Evolutionary conservation across 1,140 invertebrate genomes (phyloP), one percentile per base, ranked within the genome.

Genomic region (Vanessa tameamea): DNA sequence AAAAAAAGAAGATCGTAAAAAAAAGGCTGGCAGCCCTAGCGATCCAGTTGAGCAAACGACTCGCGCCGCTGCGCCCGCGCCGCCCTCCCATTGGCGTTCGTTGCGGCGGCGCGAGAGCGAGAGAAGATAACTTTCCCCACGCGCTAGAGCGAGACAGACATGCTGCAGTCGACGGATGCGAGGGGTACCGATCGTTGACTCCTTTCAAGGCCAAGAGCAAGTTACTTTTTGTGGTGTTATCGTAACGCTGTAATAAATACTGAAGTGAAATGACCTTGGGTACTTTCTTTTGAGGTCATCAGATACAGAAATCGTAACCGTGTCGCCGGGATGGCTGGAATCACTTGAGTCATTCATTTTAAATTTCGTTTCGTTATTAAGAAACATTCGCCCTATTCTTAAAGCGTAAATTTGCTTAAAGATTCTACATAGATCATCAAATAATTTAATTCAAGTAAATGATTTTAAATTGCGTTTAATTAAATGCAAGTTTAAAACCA

Each of bases 131-230:
- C 75, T 63, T 66, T 72, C 69, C 65, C 66, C 53, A 64, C 11
- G 81, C 26, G 84, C 64, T 53, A 37, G 87, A 88, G 75, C 50
- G 85, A 77, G 87, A 87, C 50, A 66, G 79, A 15, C 4, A 72
- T 75, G 79, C 79, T 88, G 85, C 89, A 87, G 80, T 65, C 84
- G 85, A 75, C 87, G 88, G 87, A 91, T 89, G 87, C 85, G 81
- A 89, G 86, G 85, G 88, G 84, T 86, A 78, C 87, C 88, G 90
- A 90, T 83, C 90, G 84, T 90, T 92, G 90, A 91, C 89, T 92
- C 77, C 82, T 82, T 78, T 87, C 89, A 91, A 91, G 89, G 90
- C 87, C 88, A 89, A 73, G 79, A 74, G 72, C 86, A 81, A 86
- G 83, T 81, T 71, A 82, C 80, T 86, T 91, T 89, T 91, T 89